Base-by-base conservation (phyloP, 2,888 invertebrate genomes). In the Tachina fera region DNA sequence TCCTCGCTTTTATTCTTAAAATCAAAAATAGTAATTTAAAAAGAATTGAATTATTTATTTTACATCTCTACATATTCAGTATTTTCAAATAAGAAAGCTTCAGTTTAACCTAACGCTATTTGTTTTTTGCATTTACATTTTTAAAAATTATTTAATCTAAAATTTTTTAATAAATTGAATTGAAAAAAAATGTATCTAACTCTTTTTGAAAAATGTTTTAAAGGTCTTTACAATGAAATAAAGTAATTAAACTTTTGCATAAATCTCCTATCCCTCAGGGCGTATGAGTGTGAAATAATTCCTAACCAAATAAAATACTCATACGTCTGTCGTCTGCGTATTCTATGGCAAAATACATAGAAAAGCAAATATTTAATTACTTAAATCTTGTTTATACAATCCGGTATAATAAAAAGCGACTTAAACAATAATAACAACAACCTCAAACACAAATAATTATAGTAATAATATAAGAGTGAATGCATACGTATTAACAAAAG, bases 381-480 rank as follows among this genome's bases (percentile, higher is more conserved):
- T 81, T 81, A 53, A 81, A 81, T 75, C 81, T 75, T 81, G 75
- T 81, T 81, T 81, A 70, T n/a, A 65, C 49, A 81, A 81, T 65
- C 80, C 74, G 41, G 45, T 16, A 13, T 8, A 43, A 13, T 67
- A 31, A 41, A 41, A 49, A 58, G 47, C 58, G 11, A 60, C 22
- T 4, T 8, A 31, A 16, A 74, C 31, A 49, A 22, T n/a, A 63
- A 53, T 51, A 70, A 70, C 41, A 78, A 31, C 31, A 63, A 51
- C 11, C 9, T 19, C 31, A 56, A 74, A 58, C 16, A 67, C 31
- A 74, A 61, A 68, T 65, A 49, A 81, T 81, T 68, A 61, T 70
- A 76, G 75, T 53, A 81, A 68, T 81, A 61, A 68, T 70, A n/a
- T 49, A 47, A 9, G n/a, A 63, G 63, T 56, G 19, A 41, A 0